phyloP scores from a whole-genome alignment of 2,888 invertebrate species.

The Helleia helle region DNA sequence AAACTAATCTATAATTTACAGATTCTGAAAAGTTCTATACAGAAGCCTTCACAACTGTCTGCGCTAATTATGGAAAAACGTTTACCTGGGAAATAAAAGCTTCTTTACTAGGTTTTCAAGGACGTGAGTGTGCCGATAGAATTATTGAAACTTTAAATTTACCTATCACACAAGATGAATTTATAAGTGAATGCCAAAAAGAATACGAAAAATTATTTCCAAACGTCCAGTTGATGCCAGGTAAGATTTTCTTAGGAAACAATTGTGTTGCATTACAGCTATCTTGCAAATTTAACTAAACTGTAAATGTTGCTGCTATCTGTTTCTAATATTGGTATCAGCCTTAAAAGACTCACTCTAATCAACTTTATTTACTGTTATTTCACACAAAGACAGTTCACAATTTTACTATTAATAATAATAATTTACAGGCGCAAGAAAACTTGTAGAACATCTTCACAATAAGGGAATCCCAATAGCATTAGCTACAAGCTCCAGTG shows the following conservation, averaged over 20 bases:
- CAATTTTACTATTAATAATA: too few species aligned
- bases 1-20: constrained; percentile 41
- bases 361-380: too few species aligned
- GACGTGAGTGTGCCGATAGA: constrained; percentile 74
- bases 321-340: too few species aligned
- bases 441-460: constrained; percentile 83
- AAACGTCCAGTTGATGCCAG: constrained; percentile 79
- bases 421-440: constrained; percentile 81
- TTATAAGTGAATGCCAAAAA: constrained; percentile 68
- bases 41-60: constrained; percentile 77
- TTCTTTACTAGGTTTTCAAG: constrained; percentile 79
- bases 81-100: constrained; percentile 88
- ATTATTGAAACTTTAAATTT: constrained; percentile 75
- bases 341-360: too few species aligned
- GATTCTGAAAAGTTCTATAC: constrained; percentile 88
- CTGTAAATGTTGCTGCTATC: too few species aligned
- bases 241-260: constrained; percentile 45
- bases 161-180: constrained; percentile 78
- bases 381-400: too few species aligned
- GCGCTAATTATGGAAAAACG: constrained; percentile 78
- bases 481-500: constrained; percentile 88
- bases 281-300: constrained; percentile 5
- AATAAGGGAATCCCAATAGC: constrained; percentile 84
- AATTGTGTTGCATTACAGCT: neutral
- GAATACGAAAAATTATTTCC: constrained; percentile 74